These are phyloP conservation scores for Hyphantria cunea DNA, from an alignment of 1,140 invertebrate genomes.

Conservation along the genomic window DNA sequence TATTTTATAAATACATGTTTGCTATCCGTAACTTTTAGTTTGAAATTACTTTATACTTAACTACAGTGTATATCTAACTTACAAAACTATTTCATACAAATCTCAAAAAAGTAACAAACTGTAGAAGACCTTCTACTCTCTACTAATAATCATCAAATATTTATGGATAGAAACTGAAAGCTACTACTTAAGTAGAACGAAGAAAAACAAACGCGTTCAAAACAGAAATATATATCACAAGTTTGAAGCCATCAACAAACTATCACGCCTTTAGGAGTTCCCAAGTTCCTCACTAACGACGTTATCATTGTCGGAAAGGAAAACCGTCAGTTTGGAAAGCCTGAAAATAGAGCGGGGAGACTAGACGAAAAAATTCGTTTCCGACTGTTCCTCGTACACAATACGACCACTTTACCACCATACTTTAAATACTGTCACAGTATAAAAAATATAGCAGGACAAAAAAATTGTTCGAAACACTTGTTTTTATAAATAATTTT, in stretches of 20 bases:
- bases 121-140: too few relatives aligned
- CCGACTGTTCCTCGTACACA: slow-evolving; percentile 59
- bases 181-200: too few relatives aligned
- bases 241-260: slow-evolving; percentile 49
- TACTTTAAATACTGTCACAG: slow-evolving; percentile 27
- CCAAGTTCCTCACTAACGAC: slow-evolving; percentile 58
- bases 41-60: too few relatives aligned
- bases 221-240: slow-evolving; percentile 26
- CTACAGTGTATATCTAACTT: too few relatives aligned
- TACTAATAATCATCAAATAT: too few relatives aligned
- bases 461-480: slow-evolving; percentile 4
- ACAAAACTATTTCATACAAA: too few relatives aligned
- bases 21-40: too few relatives aligned
- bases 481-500: background rate
- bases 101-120: too few relatives aligned
- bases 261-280: slow-evolving; percentile 60
- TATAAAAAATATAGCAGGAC: slow-evolving; percentile 30
- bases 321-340: slow-evolving; percentile 61
- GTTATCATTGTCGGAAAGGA: slow-evolving; percentile 63
- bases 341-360: slow-evolving; percentile 63
- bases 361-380: slow-evolving; percentile 77
- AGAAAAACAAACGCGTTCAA: background rate
- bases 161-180: too few relatives aligned
- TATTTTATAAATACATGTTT: too few relatives aligned
- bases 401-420: slow-evolving; percentile 27